Evolutionary conservation across 2,113 vertebrate genomes (phyloP), one percentile per base, ranked within the genome.

Genomic region (Acinonyx jubatus): DNA sequence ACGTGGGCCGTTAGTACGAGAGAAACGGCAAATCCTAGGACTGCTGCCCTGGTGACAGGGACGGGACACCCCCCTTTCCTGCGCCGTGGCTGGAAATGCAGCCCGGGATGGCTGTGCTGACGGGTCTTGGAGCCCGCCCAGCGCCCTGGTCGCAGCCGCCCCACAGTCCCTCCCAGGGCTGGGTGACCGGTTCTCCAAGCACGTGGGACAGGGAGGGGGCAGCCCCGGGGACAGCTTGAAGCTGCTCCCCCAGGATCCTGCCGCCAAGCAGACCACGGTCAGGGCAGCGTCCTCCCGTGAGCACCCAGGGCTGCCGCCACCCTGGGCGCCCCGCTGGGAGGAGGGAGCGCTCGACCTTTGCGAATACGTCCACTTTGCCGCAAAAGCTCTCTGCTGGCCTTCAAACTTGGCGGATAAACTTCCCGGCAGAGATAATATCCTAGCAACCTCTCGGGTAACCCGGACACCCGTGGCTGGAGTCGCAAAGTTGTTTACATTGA

Each of bases 361-460:
- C 96, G 97, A 97, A 91, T 78, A 88, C 1, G 90, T 82, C 94
- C 38, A 3, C 89, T 4, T 1, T 52, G 52, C 31, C 25, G 7
- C 91, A 97, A 98, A 94, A 85, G 97, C 95, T 29, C 76, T 78
- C 94, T 87, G 55, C 95, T 92, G 98, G 81, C 98, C 98, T 96
- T 97, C 76, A 69, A 71, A 83, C 95, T 94, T 93, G 94, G 97
- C 86, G 38, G 82, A 82, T 48, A 94, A 92, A 96, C 97, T 97
- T 98, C 98, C 98, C 79, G 74, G 96, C 68, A 27, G 78, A 98
- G 98, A 98, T 98, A 98, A 98, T 98, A 97, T 97, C 98, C 96
- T 98, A 98, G 98, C 98, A 98, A 98, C 98, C 73, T 81, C 89
- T 89, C 38, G 91, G 97, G 97, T 38, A 81, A 96, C 93, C 41